Evolutionary conservation across 2,888 invertebrate species (phyloP).

Genomic region (Leucophora obtusa): DNA sequence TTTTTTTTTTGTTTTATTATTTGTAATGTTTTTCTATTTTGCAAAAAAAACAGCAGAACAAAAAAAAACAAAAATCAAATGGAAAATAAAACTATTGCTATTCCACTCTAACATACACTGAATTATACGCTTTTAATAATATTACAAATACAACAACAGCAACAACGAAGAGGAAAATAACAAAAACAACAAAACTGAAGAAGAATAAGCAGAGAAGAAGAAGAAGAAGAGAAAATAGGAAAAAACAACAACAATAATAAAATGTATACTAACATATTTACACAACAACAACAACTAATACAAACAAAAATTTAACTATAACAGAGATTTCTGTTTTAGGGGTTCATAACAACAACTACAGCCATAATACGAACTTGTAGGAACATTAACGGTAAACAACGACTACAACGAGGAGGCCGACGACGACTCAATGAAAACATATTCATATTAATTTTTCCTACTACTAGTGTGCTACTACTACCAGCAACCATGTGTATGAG

Average conservation of each 20-base stretch:
- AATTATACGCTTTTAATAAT: slow-evolving; percentile 48
- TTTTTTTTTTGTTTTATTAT: slow-evolving; percentile 34
- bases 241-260: slow-evolving; percentile 52
- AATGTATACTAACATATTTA: slow-evolving; percentile 52
- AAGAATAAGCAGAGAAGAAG: slow-evolving; percentile 44
- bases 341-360: slow-evolving; percentile 56
- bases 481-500: background rate
- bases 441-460: background rate
- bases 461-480: background rate
- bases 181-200: slow-evolving; percentile 46
- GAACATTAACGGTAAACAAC: slow-evolving; percentile 37
- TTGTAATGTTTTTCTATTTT: slow-evolving; percentile 32
- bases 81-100: slow-evolving; percentile 59
- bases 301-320: slow-evolving; percentile 22
- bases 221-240: background rate
- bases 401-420: slow-evolving; percentile 11
- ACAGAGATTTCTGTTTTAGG: slow-evolving; percentile 55
- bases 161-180: slow-evolving; percentile 28
- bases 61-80: slow-evolving; percentile 44
- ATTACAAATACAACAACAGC: slow-evolving; percentile 49
- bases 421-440: slow-evolving; percentile 19
- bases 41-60: slow-evolving; percentile 10
- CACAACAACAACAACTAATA: slow-evolving; percentile 44
- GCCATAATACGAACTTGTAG: background rate
- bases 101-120: slow-evolving; percentile 34